Conservation (phyloP, 2,797 vertebrate genomes). For the Galago senegalensis region DNA sequence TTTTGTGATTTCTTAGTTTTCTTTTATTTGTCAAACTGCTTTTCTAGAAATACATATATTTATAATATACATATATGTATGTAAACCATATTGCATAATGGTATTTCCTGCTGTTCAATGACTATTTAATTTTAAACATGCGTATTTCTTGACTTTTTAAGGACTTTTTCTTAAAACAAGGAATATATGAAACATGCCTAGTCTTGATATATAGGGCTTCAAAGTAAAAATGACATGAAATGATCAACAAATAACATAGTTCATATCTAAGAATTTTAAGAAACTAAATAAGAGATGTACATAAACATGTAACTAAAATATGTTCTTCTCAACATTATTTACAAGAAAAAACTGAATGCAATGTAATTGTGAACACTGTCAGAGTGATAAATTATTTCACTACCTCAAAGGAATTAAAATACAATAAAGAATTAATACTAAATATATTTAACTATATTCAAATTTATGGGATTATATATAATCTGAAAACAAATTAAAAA, state of each 20-base stretch:
- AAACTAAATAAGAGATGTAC: not conserved
- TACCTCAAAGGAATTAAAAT: not conserved
- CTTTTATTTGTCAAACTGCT: not conserved
- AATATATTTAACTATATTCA: not conserved
- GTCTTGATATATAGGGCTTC: not conserved
- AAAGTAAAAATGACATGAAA: not conserved
- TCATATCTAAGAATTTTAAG: not conserved
- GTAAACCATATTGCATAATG: not conserved
- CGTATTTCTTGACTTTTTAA: not conserved
- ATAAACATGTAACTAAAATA: not conserved
- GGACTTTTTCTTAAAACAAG: not conserved
- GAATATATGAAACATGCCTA: not conserved
- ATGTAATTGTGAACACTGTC: not conserved
- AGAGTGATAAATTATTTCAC: not conserved
- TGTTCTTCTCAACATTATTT: not conserved
- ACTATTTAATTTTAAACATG: not conserved
- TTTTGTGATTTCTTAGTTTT: not conserved
- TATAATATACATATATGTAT: too few species aligned
- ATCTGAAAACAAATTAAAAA: not conserved
- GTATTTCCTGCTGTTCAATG: not conserved
- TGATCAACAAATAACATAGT: not conserved
- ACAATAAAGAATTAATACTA: not conserved
- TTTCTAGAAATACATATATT: not conserved
- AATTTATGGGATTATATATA: not conserved
- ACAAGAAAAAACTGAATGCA: not conserved